Percentiles rank a stretch among this genome's conserved stretches.
Conservation (phyloP, 2,113 vertebrate species). For the Sterna hirundo region DNA sequence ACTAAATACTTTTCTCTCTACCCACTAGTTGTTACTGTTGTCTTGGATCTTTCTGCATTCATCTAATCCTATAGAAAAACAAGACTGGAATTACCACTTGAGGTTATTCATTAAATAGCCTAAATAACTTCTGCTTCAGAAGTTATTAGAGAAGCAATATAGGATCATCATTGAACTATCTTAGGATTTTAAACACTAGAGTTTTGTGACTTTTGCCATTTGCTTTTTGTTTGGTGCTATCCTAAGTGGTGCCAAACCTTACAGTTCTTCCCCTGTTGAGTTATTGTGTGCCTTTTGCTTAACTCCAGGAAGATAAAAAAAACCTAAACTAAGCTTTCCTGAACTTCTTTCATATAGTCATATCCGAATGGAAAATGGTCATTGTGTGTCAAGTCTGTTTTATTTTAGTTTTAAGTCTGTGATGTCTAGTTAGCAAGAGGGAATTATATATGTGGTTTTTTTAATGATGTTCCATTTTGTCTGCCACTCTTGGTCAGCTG, state of each 20-base stretch:
- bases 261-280: not conserved
- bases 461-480: not conserved
- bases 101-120: not conserved
- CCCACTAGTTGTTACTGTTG: not conserved
- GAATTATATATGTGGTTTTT: not conserved
- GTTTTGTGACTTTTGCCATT: not conserved
- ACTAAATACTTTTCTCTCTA: not conserved
- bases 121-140: not conserved
- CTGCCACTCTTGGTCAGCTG: not conserved
- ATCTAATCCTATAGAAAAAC: not conserved
- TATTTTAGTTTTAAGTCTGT: not conserved
- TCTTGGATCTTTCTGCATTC: not conserved
- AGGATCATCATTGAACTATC: not conserved
- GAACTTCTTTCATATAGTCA: not conserved
- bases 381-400: not conserved
- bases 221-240: not conserved
- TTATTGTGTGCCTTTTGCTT: not conserved
- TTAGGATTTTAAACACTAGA: not conserved
- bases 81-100: not conserved
- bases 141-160: not conserved
- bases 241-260: not conserved
- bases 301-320: not conserved
- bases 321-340: not conserved
- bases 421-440: not conserved
- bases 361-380: not conserved